Conservation (phyloP, 53 echinoderm and acorn worm genomes). For the Antedon mediterranea region DNA sequence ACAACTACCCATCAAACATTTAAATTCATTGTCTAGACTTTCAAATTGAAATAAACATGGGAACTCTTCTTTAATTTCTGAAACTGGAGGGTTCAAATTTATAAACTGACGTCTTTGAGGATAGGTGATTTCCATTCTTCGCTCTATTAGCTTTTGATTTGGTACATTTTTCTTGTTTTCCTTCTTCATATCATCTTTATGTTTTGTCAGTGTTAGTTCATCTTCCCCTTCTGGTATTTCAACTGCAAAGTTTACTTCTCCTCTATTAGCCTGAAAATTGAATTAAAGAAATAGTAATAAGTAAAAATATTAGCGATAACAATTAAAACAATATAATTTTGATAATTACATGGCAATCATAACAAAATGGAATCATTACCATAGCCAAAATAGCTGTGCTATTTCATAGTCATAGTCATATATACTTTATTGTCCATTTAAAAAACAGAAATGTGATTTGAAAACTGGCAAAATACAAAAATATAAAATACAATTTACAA, state of each 20-base stretch:
- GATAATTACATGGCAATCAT: too few species aligned
- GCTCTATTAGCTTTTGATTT: background rate
- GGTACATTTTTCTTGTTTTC: constrained; percentile 4
- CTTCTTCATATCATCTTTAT: constrained; percentile 13
- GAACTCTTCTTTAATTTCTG: background rate
- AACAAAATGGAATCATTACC: too few species aligned
- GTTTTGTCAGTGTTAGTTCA: constrained; percentile 1
- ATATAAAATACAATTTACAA: too few species aligned
- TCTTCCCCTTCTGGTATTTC: constrained; percentile 12
- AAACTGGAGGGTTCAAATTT: background rate
- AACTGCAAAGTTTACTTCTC: constrained; percentile 1
- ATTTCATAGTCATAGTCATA: too few species aligned
- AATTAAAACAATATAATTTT: background rate
- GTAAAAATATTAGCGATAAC: background rate
- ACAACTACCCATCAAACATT: background rate
- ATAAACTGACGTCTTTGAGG: constrained; percentile 8
- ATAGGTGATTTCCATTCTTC: constrained; percentile 12
- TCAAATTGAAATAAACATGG: constrained; percentile 8
- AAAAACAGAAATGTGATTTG: too few species aligned
- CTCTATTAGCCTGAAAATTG: background rate
- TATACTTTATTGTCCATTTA: too few species aligned
- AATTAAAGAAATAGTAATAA: background rate
- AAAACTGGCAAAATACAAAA: too few species aligned
- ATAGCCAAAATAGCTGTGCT: too few species aligned
- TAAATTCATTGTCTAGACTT: background rate